phyloP scores from a whole-genome alignment of 2,888 invertebrate species.

The Biston betularia region DNA sequence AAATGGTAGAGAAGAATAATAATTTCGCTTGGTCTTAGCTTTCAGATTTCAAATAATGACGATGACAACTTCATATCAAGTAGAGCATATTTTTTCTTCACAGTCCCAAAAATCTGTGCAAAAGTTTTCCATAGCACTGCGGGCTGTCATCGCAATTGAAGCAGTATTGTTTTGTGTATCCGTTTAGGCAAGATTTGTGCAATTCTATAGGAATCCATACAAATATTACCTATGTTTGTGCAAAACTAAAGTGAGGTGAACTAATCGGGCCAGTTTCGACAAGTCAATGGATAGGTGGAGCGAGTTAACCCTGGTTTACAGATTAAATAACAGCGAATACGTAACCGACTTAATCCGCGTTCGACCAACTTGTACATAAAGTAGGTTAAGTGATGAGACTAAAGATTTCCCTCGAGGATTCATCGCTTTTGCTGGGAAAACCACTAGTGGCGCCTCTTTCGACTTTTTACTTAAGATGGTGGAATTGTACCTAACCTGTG shows the following conservation, averaged over 20 bases:
- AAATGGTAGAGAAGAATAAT: no score
- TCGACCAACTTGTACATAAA: background rate
- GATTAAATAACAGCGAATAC: conserved; percentile 9
- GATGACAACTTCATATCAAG: no score
- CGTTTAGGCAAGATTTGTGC: no score
- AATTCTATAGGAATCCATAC: background rate
- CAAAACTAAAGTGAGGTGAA: conserved; percentile 24
- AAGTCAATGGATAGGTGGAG: conserved; percentile 49
- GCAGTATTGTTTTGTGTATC: no score
- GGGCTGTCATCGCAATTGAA: no score
- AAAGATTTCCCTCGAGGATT: background rate
- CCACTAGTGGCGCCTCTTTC: background rate
- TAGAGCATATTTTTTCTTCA: no score
- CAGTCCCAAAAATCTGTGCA: no score
- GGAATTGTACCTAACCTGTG: background rate
- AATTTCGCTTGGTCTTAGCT: no score
- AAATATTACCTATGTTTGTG: background rate
- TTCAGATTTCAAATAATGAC: no score
- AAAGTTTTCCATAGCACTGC: no score
- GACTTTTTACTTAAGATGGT: background rate
- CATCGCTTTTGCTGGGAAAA: background rate
- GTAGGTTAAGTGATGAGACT: background rate
- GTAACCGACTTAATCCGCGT: conserved; percentile 1
- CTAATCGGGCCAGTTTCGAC: conserved; percentile 49
- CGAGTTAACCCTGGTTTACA: conserved; percentile 21